Evolutionary conservation across 2,113 vertebrate genomes (phyloP), one percentile per base, ranked within the genome.

Genomic region (Sterna hirundo): DNA sequence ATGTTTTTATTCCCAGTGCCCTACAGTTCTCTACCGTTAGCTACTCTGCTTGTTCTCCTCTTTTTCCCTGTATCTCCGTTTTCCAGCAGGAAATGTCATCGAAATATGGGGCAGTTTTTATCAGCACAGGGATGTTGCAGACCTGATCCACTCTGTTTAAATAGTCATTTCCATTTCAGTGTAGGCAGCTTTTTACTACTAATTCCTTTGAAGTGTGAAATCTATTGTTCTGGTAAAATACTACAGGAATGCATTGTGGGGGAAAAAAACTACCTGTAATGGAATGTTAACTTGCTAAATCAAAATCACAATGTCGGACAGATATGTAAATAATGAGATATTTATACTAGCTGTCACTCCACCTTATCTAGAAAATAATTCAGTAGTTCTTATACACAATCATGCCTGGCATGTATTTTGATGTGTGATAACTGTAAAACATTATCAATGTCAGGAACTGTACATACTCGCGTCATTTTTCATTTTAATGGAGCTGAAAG

Each of bases 371-470:
- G 64, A 85, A 95, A 95, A 91, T 91, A 96, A 95, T 96, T 96
- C 69, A 74, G 62, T 82, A 61, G 79, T 86, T 96, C 51, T 91
- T 86, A 60, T 12, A 83, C 8, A 51, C 88, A 87, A 34, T 93
- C 57, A 64, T 95, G 29, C 40, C 68, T 93, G 61, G 64, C 66
- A 30, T 60, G 32, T 93, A 29, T 96, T 94, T 88, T 95, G 92
- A 96, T 96, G 81, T 79, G 87, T 88, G 85, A 88, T 96, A 96
- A 93, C 92, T 93, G 80, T 89, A 97, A 95, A 96, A 81, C 91
- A 84, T 91, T 78, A 83, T 83, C 78, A 86, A 44, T 95, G 92
- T 95, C 89, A 94, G 86, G 77, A 94, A 93, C 87, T 89, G 77
- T 88, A 83, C 64, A 26, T 91, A 40, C 26, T 90, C 22, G 23